These are phyloP conservation scores for Phrynosoma platyrhinos DNA, from an alignment of 2,113 vertebrate genomes.

Conservation along the genomic window DNA sequence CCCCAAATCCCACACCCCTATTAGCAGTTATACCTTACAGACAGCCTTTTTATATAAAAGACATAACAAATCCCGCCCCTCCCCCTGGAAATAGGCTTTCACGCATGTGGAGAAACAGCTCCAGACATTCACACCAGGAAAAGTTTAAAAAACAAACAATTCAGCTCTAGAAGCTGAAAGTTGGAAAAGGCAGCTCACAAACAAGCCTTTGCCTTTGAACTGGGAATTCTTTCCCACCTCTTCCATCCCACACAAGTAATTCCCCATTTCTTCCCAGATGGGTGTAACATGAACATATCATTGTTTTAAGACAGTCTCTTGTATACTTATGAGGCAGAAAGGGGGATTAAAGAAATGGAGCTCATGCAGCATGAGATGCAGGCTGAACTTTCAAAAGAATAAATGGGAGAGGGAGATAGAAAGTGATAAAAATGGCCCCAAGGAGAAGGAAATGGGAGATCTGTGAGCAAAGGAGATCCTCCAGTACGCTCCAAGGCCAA, in stretches of 20 bases:
- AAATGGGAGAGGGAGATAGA: conserved; percentile 37
- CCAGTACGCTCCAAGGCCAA: conserved; percentile 55
- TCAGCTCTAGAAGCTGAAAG: conserved; percentile 56
- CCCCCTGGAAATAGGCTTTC: conserved; percentile 51
- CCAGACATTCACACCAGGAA: conserved; percentile 7
- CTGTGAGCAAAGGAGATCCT: conserved; percentile 49
- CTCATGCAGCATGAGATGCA: conserved; percentile 48
- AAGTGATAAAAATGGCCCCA: conserved; percentile 28
- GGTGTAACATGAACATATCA: conserved; percentile 71
- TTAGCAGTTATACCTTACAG: conserved; percentile 48
- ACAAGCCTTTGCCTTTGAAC: conserved; percentile 57
- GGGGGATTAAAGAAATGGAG: conserved; percentile 61
- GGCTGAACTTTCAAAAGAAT: conserved; percentile 34
- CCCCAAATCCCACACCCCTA: conserved; percentile 24
- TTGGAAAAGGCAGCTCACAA: conserved; percentile 73
- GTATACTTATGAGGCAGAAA: conserved; percentile 65
- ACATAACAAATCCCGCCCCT: conserved; percentile 46
- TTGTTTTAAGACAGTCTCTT: conserved; percentile 72
- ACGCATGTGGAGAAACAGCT: conserved; percentile 12
- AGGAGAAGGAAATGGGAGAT: conserved; percentile 50
- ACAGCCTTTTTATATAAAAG: conserved; percentile 68
- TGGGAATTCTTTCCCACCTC: conserved; percentile 38
- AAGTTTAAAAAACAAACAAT: conserved; percentile 9
- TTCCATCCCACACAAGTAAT: conserved; percentile 41
- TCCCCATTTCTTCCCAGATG: conserved; percentile 53